phyloP scores from a whole-genome alignment of 2,797 vertebrate species.

The Acanthiza pusilla region DNA sequence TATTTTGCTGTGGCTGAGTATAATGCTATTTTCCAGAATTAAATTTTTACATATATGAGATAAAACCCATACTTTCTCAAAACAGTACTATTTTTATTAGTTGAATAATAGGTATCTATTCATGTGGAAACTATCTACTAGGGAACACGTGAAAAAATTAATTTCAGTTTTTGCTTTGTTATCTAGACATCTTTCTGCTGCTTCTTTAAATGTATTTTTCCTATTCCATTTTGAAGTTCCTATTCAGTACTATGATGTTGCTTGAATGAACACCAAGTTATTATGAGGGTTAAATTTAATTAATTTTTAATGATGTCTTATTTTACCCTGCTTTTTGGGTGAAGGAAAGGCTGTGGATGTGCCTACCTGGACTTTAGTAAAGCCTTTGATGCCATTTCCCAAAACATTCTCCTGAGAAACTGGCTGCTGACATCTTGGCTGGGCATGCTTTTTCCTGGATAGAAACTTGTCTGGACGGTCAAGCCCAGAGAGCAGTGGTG shows the following conservation, averaged over 20 bases:
- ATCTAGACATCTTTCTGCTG: not conserved
- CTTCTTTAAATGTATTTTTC: constrained; percentile 39
- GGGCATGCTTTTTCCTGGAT: not conserved
- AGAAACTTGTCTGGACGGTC: not conserved
- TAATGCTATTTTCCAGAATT: constrained; percentile 12
- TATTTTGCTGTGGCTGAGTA: not conserved
- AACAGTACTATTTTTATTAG: constrained; percentile 33
- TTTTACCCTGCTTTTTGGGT: not conserved
- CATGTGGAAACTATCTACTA: constrained; percentile 19
- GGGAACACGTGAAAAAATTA: constrained; percentile 24
- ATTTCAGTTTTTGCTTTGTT: constrained; percentile 36
- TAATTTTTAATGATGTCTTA: constrained; percentile 15
- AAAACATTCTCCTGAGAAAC: not conserved
- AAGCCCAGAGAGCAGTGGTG: not conserved
- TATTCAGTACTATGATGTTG: not conserved
- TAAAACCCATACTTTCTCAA: constrained; percentile 18
- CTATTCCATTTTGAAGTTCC: constrained; percentile 4
- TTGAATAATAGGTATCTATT: constrained; percentile 20
- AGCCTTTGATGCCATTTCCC: not conserved
- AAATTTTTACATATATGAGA: not conserved
- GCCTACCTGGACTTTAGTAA: not conserved
- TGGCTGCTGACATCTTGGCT: not conserved
- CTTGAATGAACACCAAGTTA: constrained; percentile 26
- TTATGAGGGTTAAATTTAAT: constrained; percentile 49
- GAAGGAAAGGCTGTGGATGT: not conserved